These are phyloP conservation scores for Drosophila mettleri DNA, from an alignment of 2,888 invertebrate genomes.

Conservation along the genomic window DNA sequence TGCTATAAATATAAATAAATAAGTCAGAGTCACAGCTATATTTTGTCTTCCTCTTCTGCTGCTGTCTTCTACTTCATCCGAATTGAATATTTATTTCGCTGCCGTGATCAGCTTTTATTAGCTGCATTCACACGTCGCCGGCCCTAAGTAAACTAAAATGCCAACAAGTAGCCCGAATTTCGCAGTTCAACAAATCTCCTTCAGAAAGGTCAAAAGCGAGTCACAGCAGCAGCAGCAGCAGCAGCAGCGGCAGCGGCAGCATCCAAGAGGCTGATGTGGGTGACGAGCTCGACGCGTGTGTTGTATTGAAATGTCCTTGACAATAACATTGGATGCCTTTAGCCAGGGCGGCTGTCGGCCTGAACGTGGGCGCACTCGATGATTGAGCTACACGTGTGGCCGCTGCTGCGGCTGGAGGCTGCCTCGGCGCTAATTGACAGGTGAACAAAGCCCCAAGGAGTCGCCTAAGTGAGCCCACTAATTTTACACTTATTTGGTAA, in stretches of 20 bases:
- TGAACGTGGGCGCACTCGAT: slow-evolving; percentile 41
- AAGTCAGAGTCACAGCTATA: neutral
- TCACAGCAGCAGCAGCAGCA: slow-evolving; percentile 38
- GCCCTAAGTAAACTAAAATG: slow-evolving; percentile 12
- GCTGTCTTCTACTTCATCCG: neutral
- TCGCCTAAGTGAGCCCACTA: slow-evolving; percentile 13
- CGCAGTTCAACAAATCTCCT: slow-evolving; percentile 64
- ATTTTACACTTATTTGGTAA: slow-evolving; percentile 57
- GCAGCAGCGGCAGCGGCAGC: slow-evolving; percentile 33
- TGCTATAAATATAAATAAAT: neutral
- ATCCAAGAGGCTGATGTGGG: slow-evolving; percentile 25
- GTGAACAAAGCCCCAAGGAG: slow-evolving; percentile 1
- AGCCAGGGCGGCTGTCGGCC: slow-evolving; percentile 14
- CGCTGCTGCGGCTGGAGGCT: slow-evolving; percentile 13
- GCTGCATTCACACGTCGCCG: neutral
- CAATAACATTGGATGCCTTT: slow-evolving; percentile 73
- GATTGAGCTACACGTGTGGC: slow-evolving; percentile 59
- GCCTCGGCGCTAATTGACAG: slow-evolving; percentile 36
- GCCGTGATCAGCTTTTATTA: slow-evolving; percentile 14
- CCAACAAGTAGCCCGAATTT: slow-evolving; percentile 41
- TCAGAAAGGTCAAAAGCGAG: slow-evolving; percentile 75
- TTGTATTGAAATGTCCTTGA: slow-evolving; percentile 75
- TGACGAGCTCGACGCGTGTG: slow-evolving; percentile 46
- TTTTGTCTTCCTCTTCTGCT: no score
- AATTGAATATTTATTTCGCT: neutral